Conservation (phyloP, 2,113 vertebrate species). For the Dipodomys stephensi region DNA sequence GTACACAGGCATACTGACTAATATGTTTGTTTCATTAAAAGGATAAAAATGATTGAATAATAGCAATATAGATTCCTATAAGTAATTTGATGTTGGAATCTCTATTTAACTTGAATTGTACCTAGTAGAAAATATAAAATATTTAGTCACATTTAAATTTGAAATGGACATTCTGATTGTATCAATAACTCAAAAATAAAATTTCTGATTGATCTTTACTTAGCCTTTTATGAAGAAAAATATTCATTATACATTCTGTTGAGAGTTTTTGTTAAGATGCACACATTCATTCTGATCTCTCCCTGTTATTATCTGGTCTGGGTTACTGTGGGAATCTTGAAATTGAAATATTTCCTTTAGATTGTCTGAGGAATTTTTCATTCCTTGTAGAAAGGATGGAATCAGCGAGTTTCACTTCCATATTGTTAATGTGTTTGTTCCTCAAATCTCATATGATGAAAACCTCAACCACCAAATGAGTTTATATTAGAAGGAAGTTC, state of each 20-base stretch:
- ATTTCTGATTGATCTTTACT: not conserved
- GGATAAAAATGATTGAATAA: not conserved
- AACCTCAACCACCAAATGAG: not conserved
- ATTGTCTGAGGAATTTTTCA: not conserved
- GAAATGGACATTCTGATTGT: not conserved
- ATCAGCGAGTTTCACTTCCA: not conserved
- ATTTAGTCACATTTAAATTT: not conserved
- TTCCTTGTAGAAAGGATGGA: not conserved
- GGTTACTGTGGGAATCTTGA: not conserved
- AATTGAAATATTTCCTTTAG: not conserved
- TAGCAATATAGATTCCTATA: not conserved
- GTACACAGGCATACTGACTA: not conserved
- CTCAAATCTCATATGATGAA: not conserved
- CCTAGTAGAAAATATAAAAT: not conserved
- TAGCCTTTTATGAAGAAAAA: not conserved
- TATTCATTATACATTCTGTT: not conserved
- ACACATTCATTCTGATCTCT: not conserved
- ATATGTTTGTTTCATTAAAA: not conserved
- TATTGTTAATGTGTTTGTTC: not conserved
- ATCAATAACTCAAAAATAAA: not conserved
- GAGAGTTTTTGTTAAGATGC: not conserved
- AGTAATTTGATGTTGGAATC: not conserved
- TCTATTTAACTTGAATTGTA: constrained; percentile 2
- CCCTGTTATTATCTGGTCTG: not conserved
- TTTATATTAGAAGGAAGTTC: not conserved